phyloP scores from a whole-genome alignment of 2,888 invertebrate genomes.

The Stratiomys singularior region DNA sequence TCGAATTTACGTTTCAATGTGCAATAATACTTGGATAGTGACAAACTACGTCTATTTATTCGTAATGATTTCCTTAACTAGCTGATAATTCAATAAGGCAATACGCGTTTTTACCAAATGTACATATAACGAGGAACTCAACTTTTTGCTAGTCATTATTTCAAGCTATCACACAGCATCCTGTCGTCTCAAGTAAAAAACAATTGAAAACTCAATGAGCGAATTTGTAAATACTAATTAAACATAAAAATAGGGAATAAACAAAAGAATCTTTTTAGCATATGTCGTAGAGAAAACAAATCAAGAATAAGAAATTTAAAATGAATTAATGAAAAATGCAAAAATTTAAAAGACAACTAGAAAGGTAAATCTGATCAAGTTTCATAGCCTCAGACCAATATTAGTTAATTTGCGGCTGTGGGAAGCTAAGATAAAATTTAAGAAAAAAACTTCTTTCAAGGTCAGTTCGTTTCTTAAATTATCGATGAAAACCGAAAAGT shows the following conservation, averaged over 20 bases:
- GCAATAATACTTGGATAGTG: constrained; percentile 40
- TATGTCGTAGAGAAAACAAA: constrained; percentile 38
- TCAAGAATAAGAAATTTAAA: constrained; percentile 13
- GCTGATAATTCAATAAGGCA: constrained; percentile 39
- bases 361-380: constrained; percentile 31
- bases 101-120: constrained; percentile 43
- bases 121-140: constrained; percentile 6
- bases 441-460: constrained; percentile 40
- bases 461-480: constrained; percentile 47
- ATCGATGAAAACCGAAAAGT: background rate
- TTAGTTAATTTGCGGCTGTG: constrained; percentile 52
- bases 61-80: constrained; percentile 38
- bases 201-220: background rate
- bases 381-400: constrained; percentile 53
- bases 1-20: constrained; percentile 45
- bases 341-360: background rate
- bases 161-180: background rate
- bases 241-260: constrained; percentile 23
- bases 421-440: constrained; percentile 47
- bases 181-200: constrained; percentile 11
- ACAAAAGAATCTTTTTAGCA: constrained; percentile 40
- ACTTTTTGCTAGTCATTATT: constrained; percentile 11
- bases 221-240: constrained; percentile 22
- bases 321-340: constrained; percentile 17
- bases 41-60: constrained; percentile 10